Evolutionary conservation across 2,888 invertebrate species (phyloP), one percentile per base, ranked within the genome.

Genomic region (Folsomia candida): DNA sequence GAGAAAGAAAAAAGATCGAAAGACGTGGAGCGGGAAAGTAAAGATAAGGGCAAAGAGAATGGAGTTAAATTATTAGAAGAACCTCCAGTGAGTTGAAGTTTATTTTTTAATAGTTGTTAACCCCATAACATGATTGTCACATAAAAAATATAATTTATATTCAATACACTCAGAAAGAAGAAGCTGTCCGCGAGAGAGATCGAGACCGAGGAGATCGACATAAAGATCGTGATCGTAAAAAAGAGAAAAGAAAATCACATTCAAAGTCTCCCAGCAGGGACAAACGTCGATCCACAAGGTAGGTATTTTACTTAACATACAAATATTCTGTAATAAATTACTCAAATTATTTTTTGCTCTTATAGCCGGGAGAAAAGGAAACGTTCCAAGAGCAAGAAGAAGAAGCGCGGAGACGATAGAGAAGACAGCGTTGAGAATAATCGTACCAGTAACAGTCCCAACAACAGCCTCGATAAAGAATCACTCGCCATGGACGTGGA

Each of bases 281-380:
- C 22, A 64, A 64, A 25, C 14, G 37, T 25, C n/a, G 51, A 20
- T 37, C 63, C n/a, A 24, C 61, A 18, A 61, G 29, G 61, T 61
- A 6, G 24, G 22, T 59, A 25, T 11, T 22, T 14, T 24, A 22
- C 14, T 25, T 59, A 18, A 59, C 20, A 24, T 59, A 27, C 28
- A 11, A 9, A 61, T 29, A 28, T 28, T 28, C 28, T n/a, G n/a
- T n/a, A n/a, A n/a, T n/a, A n/a, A n/a, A n/a, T n/a, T n/a, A n/a
- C 6, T 28, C 11, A 4, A 64, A 20, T 47, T n/a, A 37, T 54
- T 54, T 54, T 54, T 54, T n/a, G 14, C 14, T 14, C n/a, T 54
- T 54, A n/a, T 24, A 72, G 71, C 64, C 74, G 71, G 27, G 74
- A 74, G 37, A 72, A 72, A 63, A 74, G 68, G 67, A 61, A 67